A percentile compares a stretch with the other conserved stretches of the same genome.
Evolutionary conservation across 1,140 invertebrate genomes (phyloP).

Genomic region (Mycetomoellerius zeteki): DNA sequence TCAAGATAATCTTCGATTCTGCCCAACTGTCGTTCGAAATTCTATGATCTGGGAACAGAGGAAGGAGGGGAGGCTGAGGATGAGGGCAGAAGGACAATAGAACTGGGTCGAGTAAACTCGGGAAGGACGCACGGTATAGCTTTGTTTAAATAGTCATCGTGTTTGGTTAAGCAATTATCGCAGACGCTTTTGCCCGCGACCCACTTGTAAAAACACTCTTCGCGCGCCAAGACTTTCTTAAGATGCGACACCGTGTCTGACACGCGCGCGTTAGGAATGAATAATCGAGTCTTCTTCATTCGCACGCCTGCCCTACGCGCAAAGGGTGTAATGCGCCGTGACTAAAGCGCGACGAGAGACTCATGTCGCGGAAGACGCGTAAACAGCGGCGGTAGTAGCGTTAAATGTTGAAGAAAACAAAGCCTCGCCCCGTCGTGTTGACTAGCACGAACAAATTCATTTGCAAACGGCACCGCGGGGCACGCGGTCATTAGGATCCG

Average conservation of each 20-base stretch:
- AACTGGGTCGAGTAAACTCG: constrained; percentile 31
- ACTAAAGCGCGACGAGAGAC: constrained; percentile 35
- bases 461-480: not conserved
- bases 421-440: not conserved
- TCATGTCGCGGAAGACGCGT: constrained; percentile 57
- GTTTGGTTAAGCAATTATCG: constrained; percentile 42
- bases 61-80: not conserved
- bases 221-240: constrained; percentile 12
- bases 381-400: constrained; percentile 28
- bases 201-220: constrained; percentile 43
- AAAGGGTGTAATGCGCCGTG: constrained; percentile 61
- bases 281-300: constrained; percentile 51
- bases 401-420: constrained; percentile 52
- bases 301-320: constrained; percentile 41
- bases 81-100: not conserved
- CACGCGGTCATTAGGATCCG: constrained; percentile 31
- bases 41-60: not conserved
- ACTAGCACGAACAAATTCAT: constrained; percentile 40
- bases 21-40: constrained; percentile 17
- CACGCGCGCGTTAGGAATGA: constrained; percentile 35
- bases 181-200: constrained; percentile 2
- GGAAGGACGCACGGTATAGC: not conserved
- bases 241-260: constrained; percentile 21
- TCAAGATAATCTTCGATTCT: constrained; percentile 39
- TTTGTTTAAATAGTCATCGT: constrained; percentile 33